Conservation (phyloP, 1,140 invertebrate species). For the Uloborus diversus region DNA sequence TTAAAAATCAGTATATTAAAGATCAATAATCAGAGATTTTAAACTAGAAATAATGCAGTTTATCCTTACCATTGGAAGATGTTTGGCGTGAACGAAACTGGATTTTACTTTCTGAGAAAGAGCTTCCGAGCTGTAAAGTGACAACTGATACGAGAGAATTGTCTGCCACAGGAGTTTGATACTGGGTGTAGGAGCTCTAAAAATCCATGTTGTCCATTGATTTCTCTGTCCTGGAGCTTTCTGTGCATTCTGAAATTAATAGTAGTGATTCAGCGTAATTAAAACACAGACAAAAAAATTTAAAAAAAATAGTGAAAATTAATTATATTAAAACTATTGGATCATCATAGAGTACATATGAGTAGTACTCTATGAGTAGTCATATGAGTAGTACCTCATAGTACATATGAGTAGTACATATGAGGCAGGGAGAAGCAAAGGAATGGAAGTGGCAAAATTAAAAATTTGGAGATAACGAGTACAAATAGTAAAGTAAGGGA, state of each 20-base stretch:
- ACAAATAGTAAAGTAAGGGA: too few relatives aligned
- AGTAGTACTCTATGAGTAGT: too few relatives aligned
- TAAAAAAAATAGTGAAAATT: neutral
- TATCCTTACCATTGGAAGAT: constrained; percentile 8
- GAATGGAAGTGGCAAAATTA: too few relatives aligned
- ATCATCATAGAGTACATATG: neutral
- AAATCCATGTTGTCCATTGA: constrained; percentile 31
- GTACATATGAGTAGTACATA: too few relatives aligned
- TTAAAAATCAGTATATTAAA: too few relatives aligned
- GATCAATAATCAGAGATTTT: too few relatives aligned
- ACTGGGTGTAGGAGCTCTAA: neutral
- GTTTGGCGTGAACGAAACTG: constrained; percentile 27
- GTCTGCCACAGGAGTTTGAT: constrained; percentile 14
- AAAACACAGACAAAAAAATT: constrained; percentile 1
- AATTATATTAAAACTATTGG: neutral
- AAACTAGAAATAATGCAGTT: too few relatives aligned
- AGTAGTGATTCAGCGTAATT: too few relatives aligned
- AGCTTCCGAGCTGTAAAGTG: constrained; percentile 4
- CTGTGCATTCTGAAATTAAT: constrained; percentile 3
- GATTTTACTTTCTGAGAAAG: neutral
- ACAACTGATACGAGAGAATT: constrained; percentile 5
- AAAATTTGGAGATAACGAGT: too few relatives aligned
- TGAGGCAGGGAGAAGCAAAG: too few relatives aligned
- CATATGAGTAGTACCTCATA: too few relatives aligned
- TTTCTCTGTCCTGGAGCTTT: constrained; percentile 5